phyloP scores from a whole-genome alignment of 2,888 invertebrate species.

The Noctua pronuba region DNA sequence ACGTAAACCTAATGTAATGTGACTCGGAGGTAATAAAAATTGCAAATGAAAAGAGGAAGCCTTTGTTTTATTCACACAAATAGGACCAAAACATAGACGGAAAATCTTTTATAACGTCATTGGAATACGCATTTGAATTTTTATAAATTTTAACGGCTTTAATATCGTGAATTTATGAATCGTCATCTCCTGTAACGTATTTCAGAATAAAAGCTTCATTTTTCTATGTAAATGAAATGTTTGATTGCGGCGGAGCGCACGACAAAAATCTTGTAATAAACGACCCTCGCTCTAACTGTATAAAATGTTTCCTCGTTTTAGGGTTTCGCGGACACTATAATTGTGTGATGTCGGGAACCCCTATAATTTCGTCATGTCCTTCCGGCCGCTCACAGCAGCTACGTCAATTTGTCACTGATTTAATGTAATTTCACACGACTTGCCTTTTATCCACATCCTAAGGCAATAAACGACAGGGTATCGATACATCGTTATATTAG shows the following conservation, averaged over 20 bases:
- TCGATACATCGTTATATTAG: conserved; percentile 21
- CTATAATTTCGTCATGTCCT: conserved; percentile 59
- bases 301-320: conserved; percentile 59
- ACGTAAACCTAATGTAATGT: conserved; percentile 2
- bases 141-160: conserved; percentile 60
- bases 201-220: conserved; percentile 58
- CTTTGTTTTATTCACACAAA: conserved; percentile 39
- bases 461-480: conserved; percentile 24
- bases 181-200: conserved; percentile 53
- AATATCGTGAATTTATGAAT: conserved; percentile 64
- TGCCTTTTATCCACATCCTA: conserved; percentile 62
- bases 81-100: conserved; percentile 30
- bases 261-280: conserved; percentile 68
- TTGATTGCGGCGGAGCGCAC: conserved; percentile 65
- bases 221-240: conserved; percentile 67
- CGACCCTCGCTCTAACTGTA: conserved; percentile 57
- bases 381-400: conserved; percentile 32
- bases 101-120: conserved; percentile 49
- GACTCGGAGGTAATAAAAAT: conserved; percentile 22
- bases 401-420: conserved; percentile 52
- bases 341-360: conserved; percentile 53
- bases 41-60: conserved; percentile 31
- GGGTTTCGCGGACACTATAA: conserved; percentile 61
- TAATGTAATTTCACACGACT: conserved; percentile 64
- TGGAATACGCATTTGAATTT: conserved; percentile 51